Evolutionary conservation across 2,888 invertebrate species (phyloP), one percentile per base, ranked within the genome.

Genomic region (Tridacna gigas): DNA sequence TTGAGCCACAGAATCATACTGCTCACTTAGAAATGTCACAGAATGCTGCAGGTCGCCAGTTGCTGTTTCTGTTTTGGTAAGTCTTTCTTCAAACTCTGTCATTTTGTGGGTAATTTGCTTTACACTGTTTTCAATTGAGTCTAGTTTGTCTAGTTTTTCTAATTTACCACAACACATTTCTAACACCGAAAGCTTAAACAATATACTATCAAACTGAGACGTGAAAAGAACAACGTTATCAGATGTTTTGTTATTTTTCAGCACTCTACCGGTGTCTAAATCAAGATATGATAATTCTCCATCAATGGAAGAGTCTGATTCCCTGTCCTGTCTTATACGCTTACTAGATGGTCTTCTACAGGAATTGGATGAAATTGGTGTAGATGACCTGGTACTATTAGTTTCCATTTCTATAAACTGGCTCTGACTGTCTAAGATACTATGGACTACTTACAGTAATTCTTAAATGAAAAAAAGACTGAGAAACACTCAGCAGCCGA

Each of bases 91-190:
- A 11, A 51, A 51, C 12, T 51, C 15, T 11, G 12, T 51, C 51
- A 13, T 51, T 51, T 51, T 51, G 12, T 51, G 51, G 15, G 51
- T 51, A 51, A 51, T 51, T 13, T n/a, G 9, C 11, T 63, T 22
- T 13, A 51, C 51, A 15, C 51, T 51, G 15, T 11, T 51, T 51
- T 51, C 51, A 15, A 51, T 51, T 13, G 63, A 63, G 11, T 63
- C 63, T 12, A 63, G n/a, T n/a, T 63, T 63, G 25, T 63, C 63
- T n/a, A 63, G 63, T 63, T 63, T 63, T 15, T 63, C 63, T 63
- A 63, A n/a, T 63, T 63, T 63, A 25, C n/a, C n/a, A 15, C 51
- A 51, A 15, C 51, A 51, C 15, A 15, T 51, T 11, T 51, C 51
- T 15, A 51, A 51, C 51, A 51, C 11, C 11, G 51, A 51, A 13